Base-by-base conservation (phyloP, 1,140 invertebrate species). In the Trichomalopsis sarcophagae region DNA sequence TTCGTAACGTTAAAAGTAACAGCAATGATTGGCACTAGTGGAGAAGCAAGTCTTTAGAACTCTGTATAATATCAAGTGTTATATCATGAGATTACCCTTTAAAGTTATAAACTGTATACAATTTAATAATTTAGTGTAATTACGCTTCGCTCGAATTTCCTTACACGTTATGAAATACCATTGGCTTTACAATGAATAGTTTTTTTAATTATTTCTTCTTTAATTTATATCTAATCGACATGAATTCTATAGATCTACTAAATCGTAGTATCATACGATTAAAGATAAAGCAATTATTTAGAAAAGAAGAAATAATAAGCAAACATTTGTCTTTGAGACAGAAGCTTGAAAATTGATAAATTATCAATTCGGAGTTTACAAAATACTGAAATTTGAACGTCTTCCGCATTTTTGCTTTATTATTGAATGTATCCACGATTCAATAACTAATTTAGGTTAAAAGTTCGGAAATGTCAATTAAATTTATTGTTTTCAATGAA, bases 401-500 rank as follows among this genome's bases (percentile, higher is more conserved):
- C 17, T 62, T 62, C 55, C 55, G 6, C n/a, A 17, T 62, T 21
- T 62, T 14, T 17, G 50, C 21, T n/a, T 62, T 21, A 62, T 44
- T 44, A 44, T 44, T 44, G 40, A 44, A 44, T 44, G 5, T 44
- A 44, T 44, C 40, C 10, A 44, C 5, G 40, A 10, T 44, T 44
- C 40, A 44, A 44, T 62, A 21, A 21, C 55, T 21, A 62, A 62
- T 21, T 62, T 62, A 7, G 4, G 21, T n/a, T 6, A 5, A n/a
- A 62, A 4, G 17, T 62, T 62, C 21, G n/a, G 17, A 62, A 62
- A 14, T 62, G 21, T 50, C 14, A 62, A 62, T 62, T n/a, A 62
- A 62, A 6, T 21, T 50, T 62, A 71, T 78, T 79, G 75, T 71
- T 78, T 84, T 84, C 50, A 84, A 79, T 84, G 62, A 84, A 84